Evolutionary conservation across 2,797 vertebrate species (phyloP).

Genomic region (Coregonus suidteri): DNA sequence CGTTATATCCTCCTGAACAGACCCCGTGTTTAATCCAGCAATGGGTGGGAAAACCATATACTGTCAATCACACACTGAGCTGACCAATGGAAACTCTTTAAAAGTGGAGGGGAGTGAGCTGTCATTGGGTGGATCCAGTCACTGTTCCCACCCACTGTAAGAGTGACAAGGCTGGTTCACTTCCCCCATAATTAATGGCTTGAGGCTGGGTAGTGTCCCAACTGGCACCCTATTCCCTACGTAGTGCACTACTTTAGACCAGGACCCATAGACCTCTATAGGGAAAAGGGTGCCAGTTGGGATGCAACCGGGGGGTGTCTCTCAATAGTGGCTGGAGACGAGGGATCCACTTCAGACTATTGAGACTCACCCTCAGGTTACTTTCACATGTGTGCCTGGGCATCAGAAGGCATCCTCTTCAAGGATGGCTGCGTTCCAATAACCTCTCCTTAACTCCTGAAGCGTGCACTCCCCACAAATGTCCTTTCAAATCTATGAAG

Average conservation of each 20-base stretch:
- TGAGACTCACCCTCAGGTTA: neutral
- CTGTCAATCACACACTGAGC: too few relatives aligned
- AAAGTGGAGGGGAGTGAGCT: too few relatives aligned
- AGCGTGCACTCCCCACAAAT: too few relatives aligned
- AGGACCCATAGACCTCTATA: neutral
- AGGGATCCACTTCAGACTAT: neutral
- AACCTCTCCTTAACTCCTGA: too few relatives aligned
- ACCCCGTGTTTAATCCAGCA: too few relatives aligned
- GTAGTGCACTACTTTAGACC: neutral
- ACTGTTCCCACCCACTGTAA: neutral
- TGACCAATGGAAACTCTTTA: too few relatives aligned
- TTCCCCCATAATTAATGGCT: constrained; percentile 8
- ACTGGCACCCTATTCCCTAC: neutral
- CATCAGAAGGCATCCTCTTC: constrained; percentile 3
- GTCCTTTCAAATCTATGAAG: too few relatives aligned
- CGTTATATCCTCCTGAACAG: too few relatives aligned
- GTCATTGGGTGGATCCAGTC: neutral
- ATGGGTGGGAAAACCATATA: too few relatives aligned
- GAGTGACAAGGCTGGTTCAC: neutral
- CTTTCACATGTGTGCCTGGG: neutral
- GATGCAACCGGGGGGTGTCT: too few relatives aligned
- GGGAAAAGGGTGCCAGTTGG: too few relatives aligned
- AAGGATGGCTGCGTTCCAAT: too few relatives aligned
- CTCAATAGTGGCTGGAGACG: neutral
- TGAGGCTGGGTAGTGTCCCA: neutral